These are phyloP conservation scores for Coreius guichenoti DNA, from an alignment of 2,797 vertebrate species.

Conservation along the genomic window DNA sequence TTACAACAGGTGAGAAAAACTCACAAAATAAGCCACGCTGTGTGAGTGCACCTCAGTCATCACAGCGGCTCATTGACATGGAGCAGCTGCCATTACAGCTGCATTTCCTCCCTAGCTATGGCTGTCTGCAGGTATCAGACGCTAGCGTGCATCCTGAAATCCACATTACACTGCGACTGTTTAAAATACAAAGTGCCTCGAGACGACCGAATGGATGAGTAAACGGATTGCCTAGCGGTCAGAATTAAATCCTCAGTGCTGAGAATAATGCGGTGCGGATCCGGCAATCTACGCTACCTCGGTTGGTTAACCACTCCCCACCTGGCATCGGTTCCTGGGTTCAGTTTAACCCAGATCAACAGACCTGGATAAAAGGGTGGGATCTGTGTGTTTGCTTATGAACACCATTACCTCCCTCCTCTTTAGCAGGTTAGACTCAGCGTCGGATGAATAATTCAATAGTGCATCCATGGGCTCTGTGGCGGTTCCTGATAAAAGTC, in stretches of 20 bases:
- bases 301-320: slow-evolving; percentile 75
- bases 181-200: slow-evolving; percentile 56
- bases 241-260: slow-evolving; percentile 76
- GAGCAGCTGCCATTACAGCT: slow-evolving; percentile 34
- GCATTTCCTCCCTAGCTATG: slow-evolving; percentile 32
- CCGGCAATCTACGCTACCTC: slow-evolving; percentile 77
- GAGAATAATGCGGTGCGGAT: slow-evolving; percentile 78
- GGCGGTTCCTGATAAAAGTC: slow-evolving; percentile 90
- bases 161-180: slow-evolving; percentile 68
- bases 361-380: slow-evolving; percentile 54
- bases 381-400: slow-evolving; percentile 80
- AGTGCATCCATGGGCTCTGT: slow-evolving; percentile 85
- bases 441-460: slow-evolving; percentile 90
- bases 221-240: slow-evolving; percentile 58
- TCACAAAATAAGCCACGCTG: slow-evolving; percentile 39
- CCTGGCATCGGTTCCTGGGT: slow-evolving; percentile 63
- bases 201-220: neutral
- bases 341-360: slow-evolving; percentile 71
- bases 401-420: slow-evolving; percentile 71
- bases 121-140: slow-evolving; percentile 53
- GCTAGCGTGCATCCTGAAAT: slow-evolving; percentile 63
- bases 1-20: slow-evolving; percentile 54
- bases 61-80: slow-evolving; percentile 39
- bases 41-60: slow-evolving; percentile 16
- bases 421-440: slow-evolving; percentile 86